Base-by-base conservation (phyloP, 92 coral and sea anemone genomes). In the Phymanthus crucifer region DNA sequence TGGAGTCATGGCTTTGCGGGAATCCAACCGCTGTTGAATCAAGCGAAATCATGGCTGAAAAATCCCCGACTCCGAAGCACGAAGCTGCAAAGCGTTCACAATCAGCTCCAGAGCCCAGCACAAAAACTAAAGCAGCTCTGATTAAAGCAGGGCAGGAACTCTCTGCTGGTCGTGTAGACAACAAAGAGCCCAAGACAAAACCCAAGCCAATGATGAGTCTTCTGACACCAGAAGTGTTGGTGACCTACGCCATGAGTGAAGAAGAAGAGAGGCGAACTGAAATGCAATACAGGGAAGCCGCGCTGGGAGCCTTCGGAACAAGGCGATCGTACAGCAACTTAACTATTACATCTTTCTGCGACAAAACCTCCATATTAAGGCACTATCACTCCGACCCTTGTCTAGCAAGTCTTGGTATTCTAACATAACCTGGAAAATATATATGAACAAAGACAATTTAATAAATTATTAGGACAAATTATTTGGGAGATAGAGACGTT, bases 331-430 rank as follows among this genome's bases (percentile, higher is more conserved):
- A 65, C 40, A 78, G 76, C 31, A 73, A 77, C 67, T 82, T 89
- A 0, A 64, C 75, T 36, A 84, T 89, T 36, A 73, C 91, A 12
- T 66, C 87, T 2, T 40, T 83, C 56, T 52, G 65, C 32, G 93
- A 89, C 71, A 85, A 84, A 70, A 85, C 72, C 10, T 85, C 93
- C 1, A 88, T 89, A 19, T 69, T 89, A 8, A 66, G 90, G 74
- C 90, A 89, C 21, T 89, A 86, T 24, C 78, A 89, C 48, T 89
- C 93, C 1, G 93, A 89, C 47, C 93, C 93, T 6, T 89, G 93
- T 17, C 77, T 89, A 4, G 93, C 87, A 17, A 77, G 93, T 35
- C 87, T 89, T 27, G 93, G 93, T 10, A 81, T 89, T 86, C 77
- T 89, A 27, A 75, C 78, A 32, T 89, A 78, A 78, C 4, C 45